These are phyloP conservation scores for Hanleya hanleyi DNA, from an alignment of 2,888 invertebrate species.

Conservation along the genomic window DNA sequence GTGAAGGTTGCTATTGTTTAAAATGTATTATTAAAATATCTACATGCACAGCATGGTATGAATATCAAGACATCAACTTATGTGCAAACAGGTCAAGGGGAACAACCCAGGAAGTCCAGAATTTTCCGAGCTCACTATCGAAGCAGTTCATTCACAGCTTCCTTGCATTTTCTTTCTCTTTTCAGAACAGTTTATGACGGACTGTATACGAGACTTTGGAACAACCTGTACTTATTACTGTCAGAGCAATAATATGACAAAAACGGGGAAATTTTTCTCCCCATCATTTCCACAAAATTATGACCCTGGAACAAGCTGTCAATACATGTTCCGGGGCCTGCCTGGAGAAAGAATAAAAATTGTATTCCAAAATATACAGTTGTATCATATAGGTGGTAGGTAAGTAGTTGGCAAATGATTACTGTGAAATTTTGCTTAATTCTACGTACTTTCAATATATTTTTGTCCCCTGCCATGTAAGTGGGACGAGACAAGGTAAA, in stretches of 20 bases:
- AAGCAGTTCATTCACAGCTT: too few relatives aligned
- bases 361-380: constrained; percentile 65
- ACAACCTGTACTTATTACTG: constrained; percentile 65
- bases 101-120: too few relatives aligned
- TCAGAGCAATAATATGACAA: constrained; percentile 50
- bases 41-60: too few relatives aligned
- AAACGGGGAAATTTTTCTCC: constrained; percentile 67
- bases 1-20: too few relatives aligned
- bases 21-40: too few relatives aligned
- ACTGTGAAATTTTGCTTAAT: neutral
- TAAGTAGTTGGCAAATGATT: constrained; percentile 18
- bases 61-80: too few relatives aligned
- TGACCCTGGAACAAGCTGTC: constrained; percentile 70
- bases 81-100: too few relatives aligned
- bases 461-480: too few relatives aligned
- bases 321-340: constrained; percentile 71
- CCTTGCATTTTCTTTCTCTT: constrained; percentile 14
- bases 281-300: constrained; percentile 72
- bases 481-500: too few relatives aligned
- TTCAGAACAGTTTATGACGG: constrained; percentile 62
- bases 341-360: constrained; percentile 68
- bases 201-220: constrained; percentile 54
- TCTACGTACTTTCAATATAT: too few relatives aligned
- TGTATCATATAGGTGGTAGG: constrained; percentile 49
- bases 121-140: too few relatives aligned